Conservation (phyloP, 1,140 invertebrate species). For the Leptinotarsa undecemlineata region DNA sequence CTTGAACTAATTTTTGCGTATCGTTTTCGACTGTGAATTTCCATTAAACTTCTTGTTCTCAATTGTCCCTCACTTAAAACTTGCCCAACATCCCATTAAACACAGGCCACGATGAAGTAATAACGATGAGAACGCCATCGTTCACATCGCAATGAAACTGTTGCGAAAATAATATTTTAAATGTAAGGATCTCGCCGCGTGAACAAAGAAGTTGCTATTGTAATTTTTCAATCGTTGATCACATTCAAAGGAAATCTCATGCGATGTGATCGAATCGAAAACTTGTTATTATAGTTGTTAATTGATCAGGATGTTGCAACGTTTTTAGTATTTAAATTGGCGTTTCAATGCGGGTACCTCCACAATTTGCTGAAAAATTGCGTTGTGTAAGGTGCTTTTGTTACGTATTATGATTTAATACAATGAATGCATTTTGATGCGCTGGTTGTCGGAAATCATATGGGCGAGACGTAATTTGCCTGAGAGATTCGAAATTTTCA, state of each 20-base stretch:
- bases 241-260: background rate
- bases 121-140: background rate
- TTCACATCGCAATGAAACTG: background rate
- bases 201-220: background rate
- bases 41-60: background rate
- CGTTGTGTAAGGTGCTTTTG: too few relatives aligned
- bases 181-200: background rate
- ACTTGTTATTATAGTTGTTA: background rate
- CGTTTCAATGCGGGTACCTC: background rate
- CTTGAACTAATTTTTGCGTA: background rate
- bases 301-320: background rate
- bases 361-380: background rate
- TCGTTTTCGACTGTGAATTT: background rate
- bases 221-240: background rate
- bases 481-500: too few relatives aligned
- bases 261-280: background rate
- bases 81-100: background rate
- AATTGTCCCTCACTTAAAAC: background rate
- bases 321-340: background rate
- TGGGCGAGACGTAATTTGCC: too few relatives aligned
- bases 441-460: too few relatives aligned
- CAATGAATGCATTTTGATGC: too few relatives aligned
- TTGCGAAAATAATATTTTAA: background rate
- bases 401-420: too few relatives aligned
- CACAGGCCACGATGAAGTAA: background rate